phyloP scores from a whole-genome alignment of 2,888 invertebrate genomes.

The Hermaeophaga mercurialis region DNA sequence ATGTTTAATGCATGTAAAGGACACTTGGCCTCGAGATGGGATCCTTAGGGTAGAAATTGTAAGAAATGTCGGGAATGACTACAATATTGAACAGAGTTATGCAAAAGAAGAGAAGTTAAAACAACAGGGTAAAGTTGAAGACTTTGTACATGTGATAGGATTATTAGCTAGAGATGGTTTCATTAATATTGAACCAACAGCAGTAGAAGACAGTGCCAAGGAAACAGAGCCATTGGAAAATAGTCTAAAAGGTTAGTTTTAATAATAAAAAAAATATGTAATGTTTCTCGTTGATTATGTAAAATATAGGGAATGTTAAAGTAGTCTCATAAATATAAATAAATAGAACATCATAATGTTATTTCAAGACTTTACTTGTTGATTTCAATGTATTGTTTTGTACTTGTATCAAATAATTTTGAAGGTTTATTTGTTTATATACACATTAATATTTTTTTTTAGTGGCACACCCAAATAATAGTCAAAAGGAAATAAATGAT shows the following conservation, averaged over 20 bases:
- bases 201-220: constrained; percentile 61
- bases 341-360: too few relatives aligned
- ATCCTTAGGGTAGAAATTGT: constrained; percentile 91
- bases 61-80: constrained; percentile 71
- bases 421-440: too few relatives aligned
- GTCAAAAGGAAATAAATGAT: constrained; percentile 4
- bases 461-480: constrained; percentile 21
- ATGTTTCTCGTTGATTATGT: too few relatives aligned
- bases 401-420: too few relatives aligned
- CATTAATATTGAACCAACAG: constrained; percentile 71
- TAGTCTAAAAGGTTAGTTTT: constrained; percentile 37
- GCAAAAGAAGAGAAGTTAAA: constrained; percentile 78
- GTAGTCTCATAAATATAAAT: too few relatives aligned
- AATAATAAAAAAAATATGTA: too few relatives aligned
- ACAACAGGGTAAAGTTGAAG: constrained; percentile 68
- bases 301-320: too few relatives aligned
- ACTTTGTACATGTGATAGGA: constrained; percentile 66
- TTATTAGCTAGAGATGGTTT: constrained; percentile 71
- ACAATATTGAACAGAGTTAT: constrained; percentile 81
- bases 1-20: constrained; percentile 86
- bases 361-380: too few relatives aligned
- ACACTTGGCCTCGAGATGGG: constrained; percentile 94
- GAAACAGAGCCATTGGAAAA: constrained; percentile 51
- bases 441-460: constrained; percentile 5
- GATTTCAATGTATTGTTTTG: too few relatives aligned